Evolutionary conservation across 1,140 invertebrate species (phyloP).

Genomic region (Drosophila baimaii): DNA sequence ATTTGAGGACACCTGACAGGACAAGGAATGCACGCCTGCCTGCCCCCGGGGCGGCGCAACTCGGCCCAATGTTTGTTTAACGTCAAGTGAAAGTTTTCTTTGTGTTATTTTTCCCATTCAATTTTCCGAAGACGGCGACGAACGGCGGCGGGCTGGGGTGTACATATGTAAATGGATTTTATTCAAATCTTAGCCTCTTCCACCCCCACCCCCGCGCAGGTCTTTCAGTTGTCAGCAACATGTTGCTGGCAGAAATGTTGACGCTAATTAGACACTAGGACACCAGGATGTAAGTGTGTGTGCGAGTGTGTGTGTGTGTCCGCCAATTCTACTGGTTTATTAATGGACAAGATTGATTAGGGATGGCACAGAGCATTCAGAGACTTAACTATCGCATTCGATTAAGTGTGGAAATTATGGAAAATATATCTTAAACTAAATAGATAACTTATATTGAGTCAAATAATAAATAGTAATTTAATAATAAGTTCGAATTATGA

Average conservation of each 20-base stretch:
- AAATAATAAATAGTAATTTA: too few relatives aligned
- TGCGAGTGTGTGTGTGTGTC: constrained; percentile 7
- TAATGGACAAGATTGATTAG: constrained; percentile 17
- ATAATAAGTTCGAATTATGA: too few relatives aligned
- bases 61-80: constrained; percentile 63
- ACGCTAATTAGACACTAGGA: constrained; percentile 69
- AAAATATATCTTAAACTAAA: too few relatives aligned
- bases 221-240: constrained; percentile 75
- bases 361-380: not conserved
- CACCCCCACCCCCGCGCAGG: constrained; percentile 11
- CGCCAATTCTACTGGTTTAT: constrained; percentile 26
- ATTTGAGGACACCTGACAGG: constrained; percentile 72
- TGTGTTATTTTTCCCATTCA: constrained; percentile 30
- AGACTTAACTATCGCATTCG: not conserved
- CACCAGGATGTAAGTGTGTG: constrained; percentile 28
- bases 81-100: constrained; percentile 73
- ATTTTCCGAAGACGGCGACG: constrained; percentile 20
- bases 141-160: not conserved
- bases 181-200: constrained; percentile 30
- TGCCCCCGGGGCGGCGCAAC: constrained; percentile 7
- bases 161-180: constrained; percentile 28
- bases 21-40: constrained; percentile 26
- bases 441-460: too few relatives aligned
- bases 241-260: constrained; percentile 71
- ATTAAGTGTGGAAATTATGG: too few relatives aligned